These are phyloP conservation scores for Lamellibrachia satsuma DNA, from an alignment of 2,888 invertebrate species.

Conservation along the genomic window DNA sequence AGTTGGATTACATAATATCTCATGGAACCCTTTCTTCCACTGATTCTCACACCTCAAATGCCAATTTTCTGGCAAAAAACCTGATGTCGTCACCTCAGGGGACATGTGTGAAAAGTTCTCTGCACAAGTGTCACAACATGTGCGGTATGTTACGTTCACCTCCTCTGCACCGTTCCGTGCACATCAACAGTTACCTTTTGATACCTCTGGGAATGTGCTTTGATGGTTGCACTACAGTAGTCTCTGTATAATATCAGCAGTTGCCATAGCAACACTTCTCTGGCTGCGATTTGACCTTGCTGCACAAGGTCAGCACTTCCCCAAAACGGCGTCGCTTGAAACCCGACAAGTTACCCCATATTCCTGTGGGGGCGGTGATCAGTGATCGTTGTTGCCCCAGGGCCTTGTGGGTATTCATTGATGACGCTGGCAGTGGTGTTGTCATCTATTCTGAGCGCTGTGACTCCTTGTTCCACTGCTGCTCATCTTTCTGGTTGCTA, in stretches of 20 bases:
- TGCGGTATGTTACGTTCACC: not conserved
- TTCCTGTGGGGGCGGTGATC: constrained; percentile 5
- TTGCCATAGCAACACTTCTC: not conserved
- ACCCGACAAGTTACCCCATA: not conserved
- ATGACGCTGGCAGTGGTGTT: not conserved
- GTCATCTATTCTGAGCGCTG: constrained; percentile 3
- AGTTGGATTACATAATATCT: not conserved
- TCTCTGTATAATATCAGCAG: not conserved
- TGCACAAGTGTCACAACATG: not conserved
- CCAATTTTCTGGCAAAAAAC: not conserved
- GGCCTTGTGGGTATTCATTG: constrained; percentile 17
- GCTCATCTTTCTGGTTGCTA: not conserved
- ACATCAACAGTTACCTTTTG: not conserved
- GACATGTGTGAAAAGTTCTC: not conserved
- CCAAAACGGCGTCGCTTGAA: not conserved
- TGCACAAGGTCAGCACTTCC: not conserved
- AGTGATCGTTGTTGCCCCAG: constrained; percentile 4
- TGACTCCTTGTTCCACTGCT: not conserved
- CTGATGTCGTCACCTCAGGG: not conserved
- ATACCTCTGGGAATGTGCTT: not conserved
- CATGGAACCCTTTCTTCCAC: not conserved
- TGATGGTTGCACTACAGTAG: not conserved
- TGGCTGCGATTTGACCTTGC: not conserved
- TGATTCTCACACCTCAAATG: not conserved
- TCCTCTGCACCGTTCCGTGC: not conserved